Percentiles rank a stretch among this genome's conserved stretches.
Conservation (phyloP, 2,888 invertebrate species). For the Rhamnusium bicolor region DNA sequence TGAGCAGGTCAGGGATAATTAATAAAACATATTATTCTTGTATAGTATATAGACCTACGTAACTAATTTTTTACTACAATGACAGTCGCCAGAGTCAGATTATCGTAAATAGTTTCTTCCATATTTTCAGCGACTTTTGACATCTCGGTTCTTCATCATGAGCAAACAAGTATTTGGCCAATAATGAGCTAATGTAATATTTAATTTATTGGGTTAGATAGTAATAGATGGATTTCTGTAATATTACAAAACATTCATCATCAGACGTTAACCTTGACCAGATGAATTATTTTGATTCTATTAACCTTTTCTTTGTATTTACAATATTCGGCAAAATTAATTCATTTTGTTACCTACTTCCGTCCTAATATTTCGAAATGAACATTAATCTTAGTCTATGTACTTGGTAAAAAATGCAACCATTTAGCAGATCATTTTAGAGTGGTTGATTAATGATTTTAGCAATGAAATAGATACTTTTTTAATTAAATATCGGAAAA, state of each 20-base stretch:
- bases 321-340: not conserved
- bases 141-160: too few relatives aligned
- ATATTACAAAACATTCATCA: not conserved
- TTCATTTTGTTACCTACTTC: not conserved
- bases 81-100: too few relatives aligned
- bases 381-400: not conserved
- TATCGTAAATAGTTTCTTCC: too few relatives aligned
- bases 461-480: not conserved
- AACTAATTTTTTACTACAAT: too few relatives aligned
- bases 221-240: not conserved
- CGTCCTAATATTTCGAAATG: not conserved
- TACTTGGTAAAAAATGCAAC: not conserved
- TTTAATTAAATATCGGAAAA: not conserved
- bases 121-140: too few relatives aligned
- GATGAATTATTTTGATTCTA: not conserved
- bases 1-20: too few relatives aligned
- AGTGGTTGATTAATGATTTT: not conserved
- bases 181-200: too few relatives aligned
- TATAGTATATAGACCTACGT: too few relatives aligned
- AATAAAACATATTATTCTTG: too few relatives aligned
- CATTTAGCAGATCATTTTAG: not conserved
- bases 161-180: too few relatives aligned
- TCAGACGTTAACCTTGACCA: conserved; percentile 1
- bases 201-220: too few relatives aligned
- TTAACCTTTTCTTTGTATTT: conserved; percentile 3